Base-by-base conservation (phyloP, 1,140 invertebrate genomes). In the Odontomachus brunneus region DNA sequence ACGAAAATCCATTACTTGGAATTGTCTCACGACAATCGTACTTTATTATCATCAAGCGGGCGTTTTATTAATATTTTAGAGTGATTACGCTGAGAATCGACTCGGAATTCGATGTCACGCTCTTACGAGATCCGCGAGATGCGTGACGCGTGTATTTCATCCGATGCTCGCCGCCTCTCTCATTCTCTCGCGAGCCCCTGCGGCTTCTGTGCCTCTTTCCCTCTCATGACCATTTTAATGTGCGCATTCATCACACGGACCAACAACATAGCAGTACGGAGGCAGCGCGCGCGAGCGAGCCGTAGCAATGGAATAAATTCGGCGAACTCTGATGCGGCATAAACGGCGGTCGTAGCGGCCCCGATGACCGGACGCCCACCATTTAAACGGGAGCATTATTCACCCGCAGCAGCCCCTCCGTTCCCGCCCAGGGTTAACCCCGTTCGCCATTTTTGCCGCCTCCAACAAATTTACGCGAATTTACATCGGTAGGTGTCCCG, bases 251-350 rank as follows among this genome's bases (percentile, higher is more conserved):
- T 90, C 89, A 90, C 89, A 49, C 44, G 65, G 78, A 76, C 75
- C 51, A 83, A 87, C 82, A 78, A 84, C 83, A 82, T 82, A 62
- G 85, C 85, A 85, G 71, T 82, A 74, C 71, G 62, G 55, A 87
- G 86, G 81, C 83, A 85, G 53, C 84, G 67, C 69, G 84, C 66
- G 86, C 66, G 29, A 3, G 85, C 66, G 74, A 71, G 67, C 51
- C 65, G 51, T 76, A 82, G 88, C 89, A 86, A 87, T 88, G 90
- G 88, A 91, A 91, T 91, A 91, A 90, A 91, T 91, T 91, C 87
- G 81, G 89, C 87, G 87, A 90, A 91, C 90, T 90, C 88, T 90
- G 89, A 91, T 91, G 89, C 89, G 88, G 88, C 89, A 90, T 91
- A 90, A 89, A 90, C 87, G 89, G 83, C 82, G 51, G 63, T 53